Percentiles rank a stretch among this genome's conserved stretches.
Evolutionary conservation across 2,888 invertebrate genomes (phyloP).

Genomic region (Heliothis peltigera): DNA sequence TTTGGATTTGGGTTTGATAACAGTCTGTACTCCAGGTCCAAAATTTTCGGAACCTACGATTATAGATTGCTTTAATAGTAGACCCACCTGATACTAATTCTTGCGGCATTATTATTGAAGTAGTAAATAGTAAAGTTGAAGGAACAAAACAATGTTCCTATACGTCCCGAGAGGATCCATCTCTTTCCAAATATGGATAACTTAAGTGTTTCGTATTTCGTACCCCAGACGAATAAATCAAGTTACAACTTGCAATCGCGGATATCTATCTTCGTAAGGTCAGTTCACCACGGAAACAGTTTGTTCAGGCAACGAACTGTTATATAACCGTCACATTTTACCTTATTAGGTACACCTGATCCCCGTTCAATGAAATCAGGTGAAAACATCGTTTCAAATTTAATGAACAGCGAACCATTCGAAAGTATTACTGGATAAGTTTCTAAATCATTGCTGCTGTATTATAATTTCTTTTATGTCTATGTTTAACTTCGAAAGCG

Average conservation of each 20-base stretch:
- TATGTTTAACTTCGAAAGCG: constrained; percentile 49
- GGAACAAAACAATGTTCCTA: background rate
- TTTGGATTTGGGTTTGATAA: too few species aligned
- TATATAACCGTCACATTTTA: constrained; percentile 40
- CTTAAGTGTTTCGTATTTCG: background rate
- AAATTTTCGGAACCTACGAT: background rate
- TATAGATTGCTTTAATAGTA: background rate
- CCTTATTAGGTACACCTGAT: constrained; percentile 32
- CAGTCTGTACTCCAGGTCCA: background rate
- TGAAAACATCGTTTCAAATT: constrained; percentile 52
- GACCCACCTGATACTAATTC: too few species aligned
- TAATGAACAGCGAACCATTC: constrained; percentile 50
- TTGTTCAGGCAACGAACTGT: constrained; percentile 5
- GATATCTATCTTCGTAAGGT: constrained; percentile 4
- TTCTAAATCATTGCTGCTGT: constrained; percentile 59
- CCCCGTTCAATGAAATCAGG: constrained; percentile 47
- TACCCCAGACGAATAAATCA: background rate
- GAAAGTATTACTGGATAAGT: constrained; percentile 53
- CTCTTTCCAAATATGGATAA: background rate
- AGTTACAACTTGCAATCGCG: background rate
- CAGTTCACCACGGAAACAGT: constrained; percentile 17
- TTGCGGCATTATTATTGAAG: too few species aligned
- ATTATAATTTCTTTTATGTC: constrained; percentile 59
- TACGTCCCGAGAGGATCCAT: background rate
- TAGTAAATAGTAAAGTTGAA: too few species aligned